phyloP scores from a whole-genome alignment of 2,113 vertebrate species.

The Poecilia latipinna region DNA sequence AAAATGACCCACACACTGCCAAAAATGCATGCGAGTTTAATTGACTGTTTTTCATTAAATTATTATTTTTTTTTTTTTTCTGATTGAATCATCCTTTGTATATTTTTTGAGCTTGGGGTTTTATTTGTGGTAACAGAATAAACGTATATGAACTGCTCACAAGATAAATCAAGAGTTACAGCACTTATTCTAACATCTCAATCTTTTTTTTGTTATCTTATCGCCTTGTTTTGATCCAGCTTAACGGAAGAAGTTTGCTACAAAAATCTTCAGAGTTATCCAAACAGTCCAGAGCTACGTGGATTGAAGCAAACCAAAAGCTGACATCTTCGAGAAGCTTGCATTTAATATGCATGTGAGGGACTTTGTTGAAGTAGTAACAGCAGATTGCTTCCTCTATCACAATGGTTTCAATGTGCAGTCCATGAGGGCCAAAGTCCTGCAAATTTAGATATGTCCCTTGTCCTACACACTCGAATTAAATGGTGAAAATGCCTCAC shows the following conservation, averaged over 20 bases:
- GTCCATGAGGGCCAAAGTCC: too few species aligned
- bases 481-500: too few species aligned
- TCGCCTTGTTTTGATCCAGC: background rate
- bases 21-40: background rate
- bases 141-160: background rate
- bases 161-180: background rate
- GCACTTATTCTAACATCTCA: background rate
- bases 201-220: background rate
- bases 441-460: too few species aligned
- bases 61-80: background rate
- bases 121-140: background rate
- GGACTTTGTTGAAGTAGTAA: background rate
- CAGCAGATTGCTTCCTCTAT: background rate
- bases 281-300: background rate
- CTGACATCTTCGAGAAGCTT: background rate
- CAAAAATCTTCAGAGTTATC: background rate
- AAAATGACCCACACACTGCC: background rate
- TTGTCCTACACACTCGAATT: too few species aligned
- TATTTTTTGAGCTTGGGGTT: too few species aligned
- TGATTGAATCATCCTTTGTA: background rate
- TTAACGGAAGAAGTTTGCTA: background rate
- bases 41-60: background rate
- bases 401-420: too few species aligned
- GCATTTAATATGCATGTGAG: background rate
- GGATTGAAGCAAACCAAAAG: background rate